Evolutionary conservation across 2,888 invertebrate genomes (phyloP), one percentile per base, ranked within the genome.

Genomic region (Candidula unifasciata): DNA sequence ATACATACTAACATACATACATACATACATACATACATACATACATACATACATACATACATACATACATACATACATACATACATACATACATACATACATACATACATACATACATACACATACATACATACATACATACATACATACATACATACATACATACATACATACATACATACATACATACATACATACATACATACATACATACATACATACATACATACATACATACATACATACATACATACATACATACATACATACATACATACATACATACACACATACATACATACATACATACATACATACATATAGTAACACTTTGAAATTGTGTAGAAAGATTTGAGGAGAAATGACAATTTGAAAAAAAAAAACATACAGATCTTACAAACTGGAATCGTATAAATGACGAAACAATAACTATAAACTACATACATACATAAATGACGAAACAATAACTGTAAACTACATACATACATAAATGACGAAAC

Each of bases 221-320:
- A 71, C 57, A 78, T 64, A 57, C 35, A 78, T 78, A 60, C 78
- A 78, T 78, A 78, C 60, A 78, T 78, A 60, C 60, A 78, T 78
- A 78, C 60, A 78, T 78, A 60, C 78, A 78, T 78, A 78, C 60
- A 69, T 69, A 69, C 69, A 69, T 69, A 69, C 60, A 78, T 78
- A 60, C 60, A 78, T 78, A 78, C 60, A 78, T 78, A 78, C 78
- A 78, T 78, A 69, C 35, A 35, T 69, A 35, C 33, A 73, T 73
- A 66, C 27, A 66, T 66, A 66, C 27, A 73, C 16, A 73, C 35
- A 73, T 73, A 73, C 35, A 73, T 35, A 73, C 35, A 73, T 35
- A 73, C 35, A 73, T 35, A 73, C 35, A 73, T 35, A 73, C 33
- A 73, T 35, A 73, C 35, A 73, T 35, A 44, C 44, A 44, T 10